These are phyloP conservation scores for Geothlypis trichas DNA, from an alignment of 2,113 vertebrate genomes.

Conservation along the genomic window DNA sequence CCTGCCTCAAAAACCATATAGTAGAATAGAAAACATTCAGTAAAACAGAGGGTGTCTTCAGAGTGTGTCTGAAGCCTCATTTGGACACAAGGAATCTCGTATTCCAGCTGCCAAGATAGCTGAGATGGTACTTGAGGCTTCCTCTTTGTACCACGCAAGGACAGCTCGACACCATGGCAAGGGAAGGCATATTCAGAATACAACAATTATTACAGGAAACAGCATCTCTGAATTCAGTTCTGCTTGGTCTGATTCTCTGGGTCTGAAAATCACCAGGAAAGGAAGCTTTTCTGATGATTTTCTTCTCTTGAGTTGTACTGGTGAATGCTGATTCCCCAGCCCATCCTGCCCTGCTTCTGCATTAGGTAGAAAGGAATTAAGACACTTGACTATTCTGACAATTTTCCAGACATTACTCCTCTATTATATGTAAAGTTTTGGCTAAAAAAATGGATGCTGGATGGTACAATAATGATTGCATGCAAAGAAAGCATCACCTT, in stretches of 20 bases:
- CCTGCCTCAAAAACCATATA: background rate
- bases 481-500: background rate
- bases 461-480: background rate
- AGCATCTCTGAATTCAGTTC: background rate
- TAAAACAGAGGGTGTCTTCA: background rate
- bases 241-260: background rate
- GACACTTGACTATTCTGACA: background rate
- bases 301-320: background rate
- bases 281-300: background rate
- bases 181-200: background rate
- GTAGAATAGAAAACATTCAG: background rate
- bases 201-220: background rate
- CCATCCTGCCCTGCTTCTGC: background rate
- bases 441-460: background rate
- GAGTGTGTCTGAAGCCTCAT: background rate
- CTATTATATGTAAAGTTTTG: background rate
- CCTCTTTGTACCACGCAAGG: background rate
- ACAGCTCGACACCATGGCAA: background rate
- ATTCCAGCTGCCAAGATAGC: background rate
- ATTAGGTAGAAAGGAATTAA: background rate
- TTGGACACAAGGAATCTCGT: background rate
- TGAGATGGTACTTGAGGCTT: background rate
- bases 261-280: background rate
- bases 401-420: background rate
- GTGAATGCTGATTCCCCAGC: background rate